These are phyloP conservation scores for Telenomus remus DNA, from an alignment of 1,140 invertebrate genomes.

Conservation along the genomic window DNA sequence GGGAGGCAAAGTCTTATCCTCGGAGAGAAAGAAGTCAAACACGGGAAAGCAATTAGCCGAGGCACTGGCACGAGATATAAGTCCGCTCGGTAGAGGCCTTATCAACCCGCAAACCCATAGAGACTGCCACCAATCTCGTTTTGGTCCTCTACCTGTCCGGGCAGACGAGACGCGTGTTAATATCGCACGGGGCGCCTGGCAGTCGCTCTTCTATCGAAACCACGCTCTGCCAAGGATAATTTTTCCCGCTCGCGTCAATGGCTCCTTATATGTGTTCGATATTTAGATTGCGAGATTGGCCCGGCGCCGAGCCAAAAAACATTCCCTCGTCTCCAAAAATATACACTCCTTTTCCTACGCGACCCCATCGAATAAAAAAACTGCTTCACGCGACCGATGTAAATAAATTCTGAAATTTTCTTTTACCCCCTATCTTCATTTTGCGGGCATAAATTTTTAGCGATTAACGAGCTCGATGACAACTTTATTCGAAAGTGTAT, in stretches of 20 bases:
- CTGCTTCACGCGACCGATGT: not conserved
- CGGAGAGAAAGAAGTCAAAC: slow-evolving; percentile 67
- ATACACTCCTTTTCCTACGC: not conserved
- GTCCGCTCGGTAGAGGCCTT: slow-evolving; percentile 59
- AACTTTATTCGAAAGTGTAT: slow-evolving; percentile 39
- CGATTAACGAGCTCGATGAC: slow-evolving; percentile 52
- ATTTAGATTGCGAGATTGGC: slow-evolving; percentile 36
- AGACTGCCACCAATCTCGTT: slow-evolving; percentile 50
- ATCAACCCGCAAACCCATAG: slow-evolving; percentile 61
- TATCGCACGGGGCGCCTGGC: slow-evolving; percentile 40
- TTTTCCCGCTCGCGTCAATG: slow-evolving; percentile 46
- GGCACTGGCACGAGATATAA: slow-evolving; percentile 70
- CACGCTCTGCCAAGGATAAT: slow-evolving; percentile 46
- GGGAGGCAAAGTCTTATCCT: slow-evolving; percentile 65
- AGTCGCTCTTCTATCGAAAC: slow-evolving; percentile 46
- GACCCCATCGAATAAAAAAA: no score
- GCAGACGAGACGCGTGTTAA: slow-evolving; percentile 37
- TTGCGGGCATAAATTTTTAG: not conserved
- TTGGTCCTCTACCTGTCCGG: slow-evolving; percentile 42
- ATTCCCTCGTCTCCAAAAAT: slow-evolving; percentile 18
- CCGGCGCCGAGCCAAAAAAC: slow-evolving; percentile 30
- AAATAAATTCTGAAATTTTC: slow-evolving; percentile 21
- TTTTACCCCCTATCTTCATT: no score
- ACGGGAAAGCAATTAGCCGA: slow-evolving; percentile 75
- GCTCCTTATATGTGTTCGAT: slow-evolving; percentile 46